Base-by-base conservation (phyloP, 2,797 vertebrate species). In the Pipistrellus pipistrellus region DNA sequence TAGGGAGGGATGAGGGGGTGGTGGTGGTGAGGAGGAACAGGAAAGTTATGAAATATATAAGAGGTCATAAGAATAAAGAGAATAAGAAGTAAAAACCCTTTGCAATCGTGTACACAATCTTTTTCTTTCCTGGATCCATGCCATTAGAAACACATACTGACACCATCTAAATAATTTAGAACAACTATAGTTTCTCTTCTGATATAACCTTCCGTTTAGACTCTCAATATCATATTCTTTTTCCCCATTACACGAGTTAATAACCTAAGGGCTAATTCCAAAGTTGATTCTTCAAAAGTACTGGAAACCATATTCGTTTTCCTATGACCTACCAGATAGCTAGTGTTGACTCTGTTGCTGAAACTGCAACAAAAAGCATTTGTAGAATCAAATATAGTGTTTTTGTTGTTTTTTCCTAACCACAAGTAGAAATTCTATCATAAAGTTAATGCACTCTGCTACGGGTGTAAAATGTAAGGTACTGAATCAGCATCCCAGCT, bases 401-500 rank as follows among this genome's bases (percentile, higher is more conserved):
- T 30, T 35, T 46, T 44, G 44, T 48, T 8, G 20, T 55, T 55
- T 23, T 55, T 55, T 4, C n/a, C n/a, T 75, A 64, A 90, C 59
- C 72, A 72, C 82, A 88, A 81, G 55, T 68, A 90, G 75, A 90
- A 96, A 90, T 77, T 76, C 53, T 76, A 51, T 91, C 77, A 30
- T 69, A 76, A 90, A 93, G 81, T 64, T 27, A 62, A 78, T 57
- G 71, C 44, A 46, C 48, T 93, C 85, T 81, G 64, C 46, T 44
- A 57, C 0, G 87, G 87, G 46, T 48, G 13, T 48, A 48, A 48
- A 48, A 48, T 48, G 46, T 48, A 96, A 93, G 85, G 53, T 59
- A 78, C 93, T 93, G 71, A 95, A 66, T 93, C 93, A 96, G 88
- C 87, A 90, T 92, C 69, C 82, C 75, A 97, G 95, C 78, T 92